Percentiles rank a stretch among this genome's conserved stretches.
These are phyloP conservation scores for Megalops atlanticus DNA, from an alignment of 2,113 vertebrate species.

Conservation along the genomic window DNA sequence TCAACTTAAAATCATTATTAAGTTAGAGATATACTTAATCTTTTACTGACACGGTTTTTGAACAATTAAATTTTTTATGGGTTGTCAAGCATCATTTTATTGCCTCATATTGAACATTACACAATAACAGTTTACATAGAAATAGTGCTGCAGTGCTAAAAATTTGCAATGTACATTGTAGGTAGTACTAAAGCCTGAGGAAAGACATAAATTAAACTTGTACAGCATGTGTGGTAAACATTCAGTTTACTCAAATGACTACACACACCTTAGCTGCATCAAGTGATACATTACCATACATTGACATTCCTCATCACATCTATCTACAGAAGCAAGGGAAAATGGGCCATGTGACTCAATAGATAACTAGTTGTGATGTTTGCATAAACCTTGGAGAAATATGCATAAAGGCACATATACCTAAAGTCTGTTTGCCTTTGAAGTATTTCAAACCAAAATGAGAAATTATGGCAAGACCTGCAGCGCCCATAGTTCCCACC, in stretches of 20 bases:
- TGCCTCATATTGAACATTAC: neutral
- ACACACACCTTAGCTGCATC: neutral
- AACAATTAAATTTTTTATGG: no score
- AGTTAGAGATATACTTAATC: no score
- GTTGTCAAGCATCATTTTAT: no score
- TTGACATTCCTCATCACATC: neutral
- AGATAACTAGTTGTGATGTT: no score
- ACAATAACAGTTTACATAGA: neutral
- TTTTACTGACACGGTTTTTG: no score
- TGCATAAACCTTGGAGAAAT: no score
- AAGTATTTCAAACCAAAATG: neutral
- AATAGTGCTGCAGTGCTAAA: neutral
- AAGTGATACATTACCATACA: neutral
- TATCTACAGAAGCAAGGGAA: no score
- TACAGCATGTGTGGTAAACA: neutral
- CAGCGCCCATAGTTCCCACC: neutral
- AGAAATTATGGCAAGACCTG: no score
- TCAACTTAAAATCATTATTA: no score
- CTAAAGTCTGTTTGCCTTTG: neutral
- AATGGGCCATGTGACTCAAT: no score
- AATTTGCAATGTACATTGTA: no score
- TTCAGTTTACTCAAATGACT: neutral
- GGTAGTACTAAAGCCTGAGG: no score
- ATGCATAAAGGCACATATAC: neutral
- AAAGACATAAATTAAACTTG: neutral